Base-by-base conservation (phyloP, 2,888 invertebrate genomes). In the Temnothorax rugatulus region DNA sequence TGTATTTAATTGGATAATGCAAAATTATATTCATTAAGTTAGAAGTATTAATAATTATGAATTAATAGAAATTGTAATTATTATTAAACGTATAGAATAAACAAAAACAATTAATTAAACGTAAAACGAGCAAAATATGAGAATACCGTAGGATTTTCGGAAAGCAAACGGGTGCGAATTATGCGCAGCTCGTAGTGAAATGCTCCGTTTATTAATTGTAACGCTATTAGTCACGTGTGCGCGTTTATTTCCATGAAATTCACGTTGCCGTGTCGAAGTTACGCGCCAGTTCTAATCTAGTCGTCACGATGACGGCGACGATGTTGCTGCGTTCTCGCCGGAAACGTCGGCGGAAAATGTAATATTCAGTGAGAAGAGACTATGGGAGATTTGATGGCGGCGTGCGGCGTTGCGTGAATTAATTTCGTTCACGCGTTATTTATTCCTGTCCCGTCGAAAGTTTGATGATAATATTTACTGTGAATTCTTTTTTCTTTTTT, bases 341-440 rank as follows among this genome's bases (percentile, higher is more conserved):
- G 63, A 83, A 84, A 84, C 75, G 59, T 64, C 52, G 50, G 25
- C 18, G 54, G 54, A 71, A 66, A 71, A 83, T 75, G 64, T 59
- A 81, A 85, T 86, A 81, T 86, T 75, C 59, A 63, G 47, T n/a
- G 68, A 57, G 59, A 52, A 59, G 25, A 44, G 66, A 63, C 41
- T 38, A 47, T 13, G 25, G 44, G 11, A 71, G 83, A 69, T 82
- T 66, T 71, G 63, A 77, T 52, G 50, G 54, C 41, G 7, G 29
- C 34, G 25, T 74, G 29, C 29, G 29, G 29, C 29, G 29, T 74
- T 52, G 59, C 66, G 54, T 29, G 63, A 74, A 81, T 61, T 84
- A 88, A 88, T 82, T 87, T 83, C 61, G 50, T 69, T 82, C 76
- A 25, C 63, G 54, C 68, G 64, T 69, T 74, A 75, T 61, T 85